Conservation (phyloP, 35 echinoderm and acorn worm genomes). For the Apostichopus parvimensis region DNA sequence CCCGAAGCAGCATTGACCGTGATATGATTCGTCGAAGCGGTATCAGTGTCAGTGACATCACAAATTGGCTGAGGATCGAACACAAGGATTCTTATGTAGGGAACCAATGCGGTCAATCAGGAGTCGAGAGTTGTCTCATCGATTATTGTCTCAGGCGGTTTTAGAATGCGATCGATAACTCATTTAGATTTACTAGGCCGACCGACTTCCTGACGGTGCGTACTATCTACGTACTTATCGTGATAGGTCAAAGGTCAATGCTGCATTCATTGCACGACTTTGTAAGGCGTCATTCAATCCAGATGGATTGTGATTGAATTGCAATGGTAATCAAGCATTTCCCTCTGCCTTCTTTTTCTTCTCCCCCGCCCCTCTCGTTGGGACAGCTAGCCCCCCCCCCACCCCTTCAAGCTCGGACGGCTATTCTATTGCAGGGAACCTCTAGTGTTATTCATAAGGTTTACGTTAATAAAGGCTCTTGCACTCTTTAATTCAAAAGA, state of each 20-base stretch:
- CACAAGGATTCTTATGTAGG: neutral
- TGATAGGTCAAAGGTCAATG: neutral
- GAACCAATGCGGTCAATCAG: slow-evolving; percentile 8
- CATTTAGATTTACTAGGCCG: neutral
- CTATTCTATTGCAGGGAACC: too few relatives aligned
- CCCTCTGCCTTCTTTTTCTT: too few relatives aligned
- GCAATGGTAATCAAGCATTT: too few relatives aligned
- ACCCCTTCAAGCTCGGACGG: too few relatives aligned
- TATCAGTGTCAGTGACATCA: neutral
- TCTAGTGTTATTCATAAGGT: too few relatives aligned
- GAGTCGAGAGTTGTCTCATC: neutral
- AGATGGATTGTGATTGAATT: too few relatives aligned
- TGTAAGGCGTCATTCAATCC: too few relatives aligned
- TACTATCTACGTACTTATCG: neutral
- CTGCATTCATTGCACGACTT: too few relatives aligned
- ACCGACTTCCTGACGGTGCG: neutral
- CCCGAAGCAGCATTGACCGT: neutral
- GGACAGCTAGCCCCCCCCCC: too few relatives aligned
- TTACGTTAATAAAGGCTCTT: too few relatives aligned
- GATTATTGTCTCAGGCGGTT: slow-evolving; percentile 21
- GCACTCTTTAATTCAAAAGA: too few relatives aligned
- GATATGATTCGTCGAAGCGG: neutral
- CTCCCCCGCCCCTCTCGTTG: too few relatives aligned
- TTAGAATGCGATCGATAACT: neutral
- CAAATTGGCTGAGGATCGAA: neutral